Conservation (phyloP, 2,113 vertebrate genomes). For the Tupaia chinensis region DNA sequence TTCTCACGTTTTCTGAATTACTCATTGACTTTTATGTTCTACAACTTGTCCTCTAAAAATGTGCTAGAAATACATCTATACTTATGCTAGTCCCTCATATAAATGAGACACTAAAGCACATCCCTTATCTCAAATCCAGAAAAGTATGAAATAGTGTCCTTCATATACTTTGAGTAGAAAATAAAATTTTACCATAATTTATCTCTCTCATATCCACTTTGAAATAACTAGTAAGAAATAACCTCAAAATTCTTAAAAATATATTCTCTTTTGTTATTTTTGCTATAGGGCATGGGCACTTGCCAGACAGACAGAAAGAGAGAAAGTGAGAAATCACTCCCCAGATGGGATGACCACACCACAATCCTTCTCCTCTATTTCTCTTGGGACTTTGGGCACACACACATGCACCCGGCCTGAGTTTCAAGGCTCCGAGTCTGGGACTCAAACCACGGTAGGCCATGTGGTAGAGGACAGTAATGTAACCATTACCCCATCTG, state of each 20-base stretch:
- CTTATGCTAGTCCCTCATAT: not conserved
- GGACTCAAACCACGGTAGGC: too few species aligned
- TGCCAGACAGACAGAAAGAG: too few species aligned
- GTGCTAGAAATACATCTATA: not conserved
- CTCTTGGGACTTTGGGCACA: too few species aligned
- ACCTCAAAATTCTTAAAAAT: not conserved
- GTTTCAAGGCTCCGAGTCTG: too few species aligned
- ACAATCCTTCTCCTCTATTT: too few species aligned
- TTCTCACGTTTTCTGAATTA: not conserved
- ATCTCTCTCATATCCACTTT: not conserved
- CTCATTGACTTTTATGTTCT: not conserved
- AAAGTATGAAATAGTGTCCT: not conserved
- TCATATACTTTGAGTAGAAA: not conserved
- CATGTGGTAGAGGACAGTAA: too few species aligned
- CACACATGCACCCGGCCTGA: too few species aligned
- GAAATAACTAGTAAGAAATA: not conserved
- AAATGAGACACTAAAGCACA: not conserved
- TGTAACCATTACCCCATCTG: too few species aligned
- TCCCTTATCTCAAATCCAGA: not conserved
- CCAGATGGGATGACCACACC: too few species aligned
- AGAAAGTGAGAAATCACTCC: too few species aligned
- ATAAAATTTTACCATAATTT: slow-evolving; percentile 1
- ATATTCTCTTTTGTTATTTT: too few species aligned
- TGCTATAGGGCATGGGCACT: too few species aligned
- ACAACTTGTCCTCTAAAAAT: not conserved